Evolutionary conservation across 2,797 vertebrate genomes (phyloP), one percentile per base, ranked within the genome.

Genomic region (Chaetodon trifasciatus): DNA sequence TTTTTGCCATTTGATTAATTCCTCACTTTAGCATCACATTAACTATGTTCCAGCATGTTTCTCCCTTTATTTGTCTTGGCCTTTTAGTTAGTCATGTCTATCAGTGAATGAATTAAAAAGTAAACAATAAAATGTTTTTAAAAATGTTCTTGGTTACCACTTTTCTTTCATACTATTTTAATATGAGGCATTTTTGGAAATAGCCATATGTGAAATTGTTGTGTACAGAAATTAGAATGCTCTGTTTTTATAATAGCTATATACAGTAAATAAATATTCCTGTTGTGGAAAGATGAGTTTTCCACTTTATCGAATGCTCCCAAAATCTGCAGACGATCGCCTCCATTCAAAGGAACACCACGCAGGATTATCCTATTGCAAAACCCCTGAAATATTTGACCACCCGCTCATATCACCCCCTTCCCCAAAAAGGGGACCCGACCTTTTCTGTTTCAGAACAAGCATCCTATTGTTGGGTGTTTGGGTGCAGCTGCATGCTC

Each of bases 381-480:
- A 89, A 91, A 82, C 66, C 79, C 85, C 70, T 69, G 70, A 90
- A 90, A 89, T 90, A 91, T 90, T 86, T 86, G 77, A 85, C 63
- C 86, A 88, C 86, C 82, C 70, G 72, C 74, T 90, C 79, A 76
- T 86, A 85, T 89, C 65, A 8, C 74, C 88, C 83, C 76, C 72
- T 74, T 83, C 70, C 75, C 62, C 60, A 77, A 84, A 50, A 65
- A 62, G 87, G 79, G 86, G 71, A 77, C 65, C 82, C 44, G 21
- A 79, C 79, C 86, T 83, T 83, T 89, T 85, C 84, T 87, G 74
- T 74, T 63, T 70, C 70, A 88, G 91, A 94, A 96, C 94, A 96
- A 91, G 91, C 85, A 78, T 78, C 79, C 92, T 91, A 94, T 96
- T 95, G 95, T 96, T 93, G 86, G 82, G 74, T 85, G 84, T 92